Base-by-base conservation (phyloP, 2,797 vertebrate genomes). In the Coregonus suidteri region DNA sequence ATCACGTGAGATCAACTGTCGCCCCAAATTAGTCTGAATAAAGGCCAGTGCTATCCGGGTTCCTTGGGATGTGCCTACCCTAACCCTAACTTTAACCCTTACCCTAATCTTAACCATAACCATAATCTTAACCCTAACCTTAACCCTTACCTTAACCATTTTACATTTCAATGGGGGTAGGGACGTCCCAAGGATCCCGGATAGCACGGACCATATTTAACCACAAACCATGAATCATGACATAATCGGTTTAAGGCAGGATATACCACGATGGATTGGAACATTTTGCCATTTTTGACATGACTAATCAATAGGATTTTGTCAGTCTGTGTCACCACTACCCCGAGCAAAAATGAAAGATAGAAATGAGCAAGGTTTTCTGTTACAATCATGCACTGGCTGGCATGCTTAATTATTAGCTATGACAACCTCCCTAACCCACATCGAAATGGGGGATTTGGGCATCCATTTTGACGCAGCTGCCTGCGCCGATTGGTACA, bases 381-480 rank as follows among this genome's bases (percentile, higher is more conserved):
- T 73, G 37, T 47, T 72, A 31, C 6, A 18, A 35, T 59, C 15
- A 67, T 34, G 69, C 78, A 34, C n/a, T 52, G 6, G 35, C 20
- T 52, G 25, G 25, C 54, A 37, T 30, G 54, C 4, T 16, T 0
- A 15, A 37, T 77, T 13, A 47, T 47, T 25, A 64, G 9, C 37
- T 1, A 54, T 73, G 52, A 31, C 62, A 56, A 56, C 25, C n/a
- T 11, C 76, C 11, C 72, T 75, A 70, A 80, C 76, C 25, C 13
- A 64, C 25, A 71, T 62, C 0, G 9, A 75, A 65, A 83, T 79
- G 74, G 71, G 51, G 53, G 18, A 51, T 51, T 13, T n/a, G 18
- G n/a, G 65, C 71, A 80, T 87, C 88, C 88, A 90, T 91, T 91
- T 92, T 91, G 88, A 88, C 67, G 85, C 85, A 85, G 80, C 84